Evolutionary conservation across 1,140 invertebrate species (phyloP).

Genomic region (Palaemon carinicauda): DNA sequence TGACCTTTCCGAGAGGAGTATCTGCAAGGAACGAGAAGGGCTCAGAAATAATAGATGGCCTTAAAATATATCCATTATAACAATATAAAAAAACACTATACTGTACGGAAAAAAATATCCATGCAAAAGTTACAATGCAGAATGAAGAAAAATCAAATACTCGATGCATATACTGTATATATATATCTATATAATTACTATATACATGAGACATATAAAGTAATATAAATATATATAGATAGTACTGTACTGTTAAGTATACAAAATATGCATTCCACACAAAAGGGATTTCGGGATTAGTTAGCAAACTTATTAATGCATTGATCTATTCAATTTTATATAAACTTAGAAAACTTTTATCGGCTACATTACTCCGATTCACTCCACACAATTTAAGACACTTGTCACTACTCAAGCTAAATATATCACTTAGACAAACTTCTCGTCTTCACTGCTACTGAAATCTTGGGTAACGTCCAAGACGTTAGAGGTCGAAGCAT

Average conservation of each 20-base stretch:
- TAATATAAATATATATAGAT: too few relatives aligned
- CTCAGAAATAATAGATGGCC: conserved; percentile 20
- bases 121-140: too few relatives aligned
- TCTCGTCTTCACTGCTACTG: conserved; percentile 51
- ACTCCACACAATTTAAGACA: conserved; percentile 6
- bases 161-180: too few relatives aligned
- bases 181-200: too few relatives aligned
- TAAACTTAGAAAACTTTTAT: too few relatives aligned
- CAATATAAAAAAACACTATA: not conserved
- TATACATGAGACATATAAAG: too few relatives aligned
- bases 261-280: too few relatives aligned
- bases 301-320: too few relatives aligned
- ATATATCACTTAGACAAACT: conserved; percentile 47
- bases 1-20: conserved; percentile 52
- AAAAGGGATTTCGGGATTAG: too few relatives aligned
- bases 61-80: not conserved
- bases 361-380: not conserved
- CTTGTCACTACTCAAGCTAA: conserved; percentile 39
- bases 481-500: conserved; percentile 57
- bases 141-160: too few relatives aligned
- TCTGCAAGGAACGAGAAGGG: conserved; percentile 47
- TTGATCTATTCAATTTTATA: too few relatives aligned
- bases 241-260: too few relatives aligned
- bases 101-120: not conserved
- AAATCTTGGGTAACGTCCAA: conserved; percentile 50